These are phyloP conservation scores for Heliconius cydno DNA, from an alignment of 2,888 invertebrate genomes.

Conservation along the genomic window DNA sequence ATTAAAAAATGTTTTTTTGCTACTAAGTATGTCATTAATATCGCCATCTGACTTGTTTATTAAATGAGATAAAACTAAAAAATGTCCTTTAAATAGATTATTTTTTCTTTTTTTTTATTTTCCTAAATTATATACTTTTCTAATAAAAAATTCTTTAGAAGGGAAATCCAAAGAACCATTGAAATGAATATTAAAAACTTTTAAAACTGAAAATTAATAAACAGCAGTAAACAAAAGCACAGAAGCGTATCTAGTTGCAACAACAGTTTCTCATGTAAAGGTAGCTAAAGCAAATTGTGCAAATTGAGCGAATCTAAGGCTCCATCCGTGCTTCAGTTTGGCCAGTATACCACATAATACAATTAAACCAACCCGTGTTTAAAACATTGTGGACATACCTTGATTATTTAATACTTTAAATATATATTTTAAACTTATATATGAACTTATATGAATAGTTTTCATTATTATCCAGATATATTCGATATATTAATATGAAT, in stretches of 20 bases:
- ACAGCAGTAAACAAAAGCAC: conserved; percentile 49
- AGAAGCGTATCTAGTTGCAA: conserved; percentile 21
- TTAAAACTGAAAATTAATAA: background rate
- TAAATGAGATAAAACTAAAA: background rate
- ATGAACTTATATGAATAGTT: background rate
- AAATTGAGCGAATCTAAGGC: conserved; percentile 36
- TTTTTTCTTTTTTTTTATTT: too few relatives aligned
- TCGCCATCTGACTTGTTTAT: background rate
- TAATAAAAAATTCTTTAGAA: background rate
- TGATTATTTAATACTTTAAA: background rate
- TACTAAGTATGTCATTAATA: background rate
- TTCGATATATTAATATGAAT: conserved; percentile 13
- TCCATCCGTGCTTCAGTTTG: conserved; percentile 15
- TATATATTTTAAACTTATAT: too few relatives aligned
- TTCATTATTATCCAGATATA: background rate
- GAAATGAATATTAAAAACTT: too few relatives aligned
- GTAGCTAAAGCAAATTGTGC: conserved; percentile 29
- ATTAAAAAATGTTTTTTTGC: background rate
- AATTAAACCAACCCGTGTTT: background rate
- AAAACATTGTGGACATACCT: background rate
- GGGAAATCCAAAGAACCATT: background rate
- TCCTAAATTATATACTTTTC: too few relatives aligned
- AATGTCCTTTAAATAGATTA: too few relatives aligned
- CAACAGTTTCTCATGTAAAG: conserved; percentile 52
- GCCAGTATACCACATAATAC: conserved; percentile 5